Conservation (phyloP, 2,113 vertebrate genomes). For the Orycteropus afer region DNA sequence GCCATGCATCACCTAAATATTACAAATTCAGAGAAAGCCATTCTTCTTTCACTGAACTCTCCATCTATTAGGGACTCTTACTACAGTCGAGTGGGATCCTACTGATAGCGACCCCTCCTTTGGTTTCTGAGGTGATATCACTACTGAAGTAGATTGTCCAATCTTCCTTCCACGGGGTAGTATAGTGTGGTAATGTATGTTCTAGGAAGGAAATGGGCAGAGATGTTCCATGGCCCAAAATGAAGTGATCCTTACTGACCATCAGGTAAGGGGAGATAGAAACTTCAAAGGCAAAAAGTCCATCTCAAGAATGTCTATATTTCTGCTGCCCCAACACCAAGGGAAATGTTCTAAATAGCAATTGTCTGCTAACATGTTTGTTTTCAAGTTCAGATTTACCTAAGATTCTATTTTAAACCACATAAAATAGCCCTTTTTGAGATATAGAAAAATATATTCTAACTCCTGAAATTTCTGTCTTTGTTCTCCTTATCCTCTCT, state of each 20-base stretch:
- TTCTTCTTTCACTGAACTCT: not conserved
- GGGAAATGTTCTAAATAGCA: not conserved
- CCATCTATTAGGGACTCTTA: too few species aligned
- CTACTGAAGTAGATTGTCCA: too few species aligned
- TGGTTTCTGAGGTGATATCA: too few species aligned
- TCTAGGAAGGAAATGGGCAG: not conserved
- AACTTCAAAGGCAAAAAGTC: not conserved
- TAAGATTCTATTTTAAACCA: slow-evolving; percentile 6
- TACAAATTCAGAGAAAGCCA: not conserved
- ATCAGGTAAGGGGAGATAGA: not conserved
- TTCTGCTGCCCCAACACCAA: not conserved
- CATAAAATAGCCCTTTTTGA: not conserved
- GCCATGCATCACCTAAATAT: not conserved
- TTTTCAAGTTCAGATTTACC: not conserved
- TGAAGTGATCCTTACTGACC: not conserved
- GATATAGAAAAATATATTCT: not conserved
- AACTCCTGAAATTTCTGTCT: not conserved
- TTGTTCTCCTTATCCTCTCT: not conserved
- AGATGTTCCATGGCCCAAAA: not conserved
- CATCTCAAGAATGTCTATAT: not conserved
- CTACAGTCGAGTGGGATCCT: too few species aligned
- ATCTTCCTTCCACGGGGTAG: too few species aligned
- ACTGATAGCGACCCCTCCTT: too few species aligned
- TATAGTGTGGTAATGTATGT: not conserved
- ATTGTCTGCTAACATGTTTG: not conserved